Evolutionary conservation across 2,797 vertebrate genomes (phyloP), one percentile per base, ranked within the genome.

Genomic region (Acipenser transmontanus): DNA sequence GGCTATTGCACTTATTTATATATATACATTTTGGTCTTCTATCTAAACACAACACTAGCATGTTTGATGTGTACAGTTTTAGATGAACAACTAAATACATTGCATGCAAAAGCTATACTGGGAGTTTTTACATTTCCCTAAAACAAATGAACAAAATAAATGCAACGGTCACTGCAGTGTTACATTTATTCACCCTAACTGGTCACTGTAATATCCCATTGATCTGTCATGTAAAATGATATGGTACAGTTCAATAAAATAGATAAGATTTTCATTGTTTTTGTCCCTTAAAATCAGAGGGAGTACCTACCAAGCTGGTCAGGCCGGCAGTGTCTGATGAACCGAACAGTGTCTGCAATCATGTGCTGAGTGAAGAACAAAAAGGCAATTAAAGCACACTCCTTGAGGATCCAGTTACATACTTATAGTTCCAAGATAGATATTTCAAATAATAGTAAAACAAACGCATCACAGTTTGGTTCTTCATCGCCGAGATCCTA

Each of bases 281-380:
- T 65, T 1, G 13, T 47, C 20, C 8, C 17, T 47, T 34, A 69
- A 2, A 10, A 51, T 3, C 17, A 49, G 2, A 8, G 60, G 1
- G 7, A 61, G 34, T 7, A 71, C 85, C 78, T 72, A 98, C 96
- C 95, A 85, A 92, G 89, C 71, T 91, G 92, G 80, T 95, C 95
- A 63, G 84, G 92, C 82, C 95, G 93, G 88, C 96, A 97, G 68
- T 95, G 90, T 70, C 94, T 89, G 74, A 99, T 85, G 68, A 94
- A 89, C 9, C 96, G 87, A 70, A 94, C 93, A 0, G 93, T 91
- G 72, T 98, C 95, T 67, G 95, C 97, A 66, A 99, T 98, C 97
- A 99, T 99, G 81, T 96, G 97, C 97, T 99, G 78, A 67, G 71
- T 84, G 78, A 65, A 81, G 11, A 56, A 62, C 68, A 13, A 57